Conservation (phyloP, 1,140 invertebrate species). For the Cotesia glomerata region DNA sequence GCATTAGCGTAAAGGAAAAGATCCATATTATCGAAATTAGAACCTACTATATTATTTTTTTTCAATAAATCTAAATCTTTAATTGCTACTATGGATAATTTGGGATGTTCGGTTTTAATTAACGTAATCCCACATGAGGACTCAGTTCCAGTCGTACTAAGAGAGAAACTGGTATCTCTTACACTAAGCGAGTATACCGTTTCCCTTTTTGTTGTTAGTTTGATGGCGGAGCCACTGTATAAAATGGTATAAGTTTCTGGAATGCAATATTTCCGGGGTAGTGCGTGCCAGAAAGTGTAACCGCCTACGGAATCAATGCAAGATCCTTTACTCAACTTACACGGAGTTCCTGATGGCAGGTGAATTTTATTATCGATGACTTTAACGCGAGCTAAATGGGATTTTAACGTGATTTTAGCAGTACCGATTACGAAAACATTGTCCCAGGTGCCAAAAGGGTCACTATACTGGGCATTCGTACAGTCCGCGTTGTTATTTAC, state of each 20-base stretch:
- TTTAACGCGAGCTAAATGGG: background rate
- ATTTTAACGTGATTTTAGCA: too few species aligned
- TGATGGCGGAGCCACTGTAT: slow-evolving; percentile 26
- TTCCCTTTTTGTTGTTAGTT: slow-evolving; percentile 9
- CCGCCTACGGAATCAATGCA: slow-evolving; percentile 30
- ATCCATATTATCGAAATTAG: slow-evolving; percentile 24
- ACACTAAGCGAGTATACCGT: slow-evolving; percentile 27
- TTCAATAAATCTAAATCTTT: background rate
- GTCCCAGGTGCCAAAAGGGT: too few species aligned
- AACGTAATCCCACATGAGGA: slow-evolving; percentile 23
- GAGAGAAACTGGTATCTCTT: slow-evolving; percentile 26
- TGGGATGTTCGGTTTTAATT: slow-evolving; percentile 34
- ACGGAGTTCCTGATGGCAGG: slow-evolving; percentile 10
- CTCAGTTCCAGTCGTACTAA: background rate
- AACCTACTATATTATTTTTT: slow-evolving; percentile 28
- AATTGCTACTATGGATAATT: slow-evolving; percentile 35
- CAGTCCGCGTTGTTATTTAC: too few species aligned
- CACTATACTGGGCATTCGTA: too few species aligned
- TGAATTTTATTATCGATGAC: slow-evolving; percentile 23
- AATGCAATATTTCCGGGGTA: slow-evolving; percentile 20
- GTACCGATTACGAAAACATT: too few species aligned
- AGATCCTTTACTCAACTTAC: slow-evolving; percentile 21
- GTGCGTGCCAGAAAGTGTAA: slow-evolving; percentile 30
- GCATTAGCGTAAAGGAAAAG: slow-evolving; percentile 32
- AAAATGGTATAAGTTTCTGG: slow-evolving; percentile 21